phyloP scores from a whole-genome alignment of 2,797 vertebrate genomes.

The Phrynocephalus forsythii region DNA sequence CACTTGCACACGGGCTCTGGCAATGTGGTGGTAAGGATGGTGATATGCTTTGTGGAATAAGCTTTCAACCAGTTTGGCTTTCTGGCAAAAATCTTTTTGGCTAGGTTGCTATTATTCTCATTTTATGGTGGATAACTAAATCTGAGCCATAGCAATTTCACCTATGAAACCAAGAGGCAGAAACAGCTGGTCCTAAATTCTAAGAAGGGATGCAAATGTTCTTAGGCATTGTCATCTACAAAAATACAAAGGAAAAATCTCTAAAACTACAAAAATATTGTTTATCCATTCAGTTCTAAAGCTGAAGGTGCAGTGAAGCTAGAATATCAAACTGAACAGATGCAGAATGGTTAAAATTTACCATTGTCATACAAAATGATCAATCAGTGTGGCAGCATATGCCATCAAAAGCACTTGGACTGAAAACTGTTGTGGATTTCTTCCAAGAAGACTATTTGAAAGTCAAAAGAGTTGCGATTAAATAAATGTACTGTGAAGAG shows the following conservation, averaged over 20 bases:
- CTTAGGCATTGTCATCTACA: too few relatives aligned
- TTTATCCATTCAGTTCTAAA: background rate
- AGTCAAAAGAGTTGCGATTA: background rate
- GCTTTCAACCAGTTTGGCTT: background rate
- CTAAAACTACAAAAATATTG: too few relatives aligned
- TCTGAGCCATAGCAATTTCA: background rate
- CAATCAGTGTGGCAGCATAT: background rate
- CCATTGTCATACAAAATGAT: background rate
- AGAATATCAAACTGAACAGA: background rate
- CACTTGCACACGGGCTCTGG: rapidly evolving
- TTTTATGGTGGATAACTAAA: background rate
- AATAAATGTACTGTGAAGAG: background rate
- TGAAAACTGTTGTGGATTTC: background rate
- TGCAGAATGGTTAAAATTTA: background rate
- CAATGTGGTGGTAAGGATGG: background rate
- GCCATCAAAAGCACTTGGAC: background rate
- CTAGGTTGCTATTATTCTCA: background rate
- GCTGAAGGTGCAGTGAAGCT: background rate
- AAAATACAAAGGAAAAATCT: too few relatives aligned
- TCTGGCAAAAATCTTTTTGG: background rate
- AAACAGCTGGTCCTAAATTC: background rate
- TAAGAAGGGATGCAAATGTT: too few relatives aligned
- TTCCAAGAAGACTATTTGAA: background rate
- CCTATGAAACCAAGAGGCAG: background rate
- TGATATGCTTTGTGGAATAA: background rate